A percentile compares a stretch with the other conserved stretches of the same genome.
phyloP scores from a whole-genome alignment of 2,888 invertebrate species.

The Zaprionus obscuricornis region DNA sequence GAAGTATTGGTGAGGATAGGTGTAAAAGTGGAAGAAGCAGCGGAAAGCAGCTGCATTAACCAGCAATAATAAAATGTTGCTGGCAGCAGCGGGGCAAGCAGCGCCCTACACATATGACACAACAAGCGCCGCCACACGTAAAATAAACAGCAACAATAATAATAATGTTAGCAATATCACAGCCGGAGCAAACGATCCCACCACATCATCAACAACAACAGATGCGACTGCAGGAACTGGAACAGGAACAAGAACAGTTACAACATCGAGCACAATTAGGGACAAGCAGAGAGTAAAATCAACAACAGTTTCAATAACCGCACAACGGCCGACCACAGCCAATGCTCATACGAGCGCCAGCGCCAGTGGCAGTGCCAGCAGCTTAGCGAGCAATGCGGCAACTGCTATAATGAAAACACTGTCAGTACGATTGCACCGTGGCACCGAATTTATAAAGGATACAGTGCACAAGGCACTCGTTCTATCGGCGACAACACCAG shows the following conservation, averaged over 20 bases:
- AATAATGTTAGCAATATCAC: slow-evolving; percentile 30
- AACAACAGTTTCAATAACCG: too few relatives aligned
- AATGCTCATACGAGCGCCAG: too few relatives aligned
- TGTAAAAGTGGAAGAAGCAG: slow-evolving; percentile 9
- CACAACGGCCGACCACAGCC: too few relatives aligned
- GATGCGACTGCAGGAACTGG: slow-evolving; percentile 15
- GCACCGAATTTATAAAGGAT: slow-evolving; percentile 80
- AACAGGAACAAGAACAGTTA: slow-evolving; percentile 38
- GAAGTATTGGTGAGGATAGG: neutral
- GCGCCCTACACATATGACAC: slow-evolving; percentile 61
- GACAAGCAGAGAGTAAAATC: too few relatives aligned
- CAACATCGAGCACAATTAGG: too few relatives aligned
- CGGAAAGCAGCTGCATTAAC: slow-evolving; percentile 27
- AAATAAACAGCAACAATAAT: slow-evolving; percentile 46
- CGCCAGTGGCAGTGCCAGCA: too few relatives aligned
- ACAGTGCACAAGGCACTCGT: slow-evolving; percentile 84
- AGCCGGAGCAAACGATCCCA: slow-evolving; percentile 34
- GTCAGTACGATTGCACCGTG: slow-evolving; percentile 80
- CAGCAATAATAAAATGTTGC: slow-evolving; percentile 58
- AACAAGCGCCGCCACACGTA: slow-evolving; percentile 43
- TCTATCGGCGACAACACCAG: slow-evolving; percentile 49
- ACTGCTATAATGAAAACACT: slow-evolving; percentile 76
- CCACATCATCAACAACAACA: slow-evolving; percentile 18
- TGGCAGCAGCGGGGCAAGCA: slow-evolving; percentile 66
- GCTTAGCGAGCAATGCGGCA: slow-evolving; percentile 68